A percentile compares a stretch with the other conserved stretches of the same genome.
Evolutionary conservation across 1,140 invertebrate genomes (phyloP).

Genomic region (Drosophila kikkawai): DNA sequence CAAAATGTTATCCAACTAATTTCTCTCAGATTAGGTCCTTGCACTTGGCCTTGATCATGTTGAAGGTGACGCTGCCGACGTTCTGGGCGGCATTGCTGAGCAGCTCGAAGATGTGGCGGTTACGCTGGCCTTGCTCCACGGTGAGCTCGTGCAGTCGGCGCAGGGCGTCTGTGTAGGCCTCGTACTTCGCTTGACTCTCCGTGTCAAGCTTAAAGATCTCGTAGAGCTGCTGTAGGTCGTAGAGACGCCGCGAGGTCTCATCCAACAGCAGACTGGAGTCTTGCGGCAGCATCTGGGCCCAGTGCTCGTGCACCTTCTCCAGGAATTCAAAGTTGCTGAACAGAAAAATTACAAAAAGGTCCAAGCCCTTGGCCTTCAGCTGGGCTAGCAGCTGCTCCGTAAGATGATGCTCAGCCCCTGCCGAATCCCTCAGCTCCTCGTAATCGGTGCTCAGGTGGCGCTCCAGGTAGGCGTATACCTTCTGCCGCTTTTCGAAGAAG

Average conservation of each 20-base stretch:
- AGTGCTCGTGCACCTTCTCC: conserved; percentile 68
- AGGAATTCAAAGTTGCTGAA: conserved; percentile 81
- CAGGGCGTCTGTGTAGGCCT: conserved; percentile 57
- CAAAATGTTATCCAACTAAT: neutral
- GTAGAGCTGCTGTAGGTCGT: conserved; percentile 71
- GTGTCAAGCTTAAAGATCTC: conserved; percentile 71
- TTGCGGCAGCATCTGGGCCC: conserved; percentile 60
- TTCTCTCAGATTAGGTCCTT: conserved; percentile 45
- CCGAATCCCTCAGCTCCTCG: conserved; percentile 42
- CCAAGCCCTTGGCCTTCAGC: conserved; percentile 67
- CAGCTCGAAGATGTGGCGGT: conserved; percentile 73
- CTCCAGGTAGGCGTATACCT: conserved; percentile 67
- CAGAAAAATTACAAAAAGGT: conserved; percentile 74
- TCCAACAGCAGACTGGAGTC: conserved; percentile 51
- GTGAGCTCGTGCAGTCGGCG: conserved; percentile 55
- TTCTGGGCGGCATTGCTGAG: conserved; percentile 71
- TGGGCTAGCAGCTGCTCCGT: conserved; percentile 54
- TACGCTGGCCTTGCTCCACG: conserved; percentile 59
- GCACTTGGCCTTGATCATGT: conserved; percentile 79
- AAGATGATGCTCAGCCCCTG: conserved; percentile 47
- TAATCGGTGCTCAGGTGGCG: conserved; percentile 47
- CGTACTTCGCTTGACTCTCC: conserved; percentile 69
- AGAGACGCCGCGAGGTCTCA: conserved; percentile 48
- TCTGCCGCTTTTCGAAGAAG: conserved; percentile 75
- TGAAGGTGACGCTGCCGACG: conserved; percentile 75